Evolutionary conservation across 2,888 invertebrate genomes (phyloP).

Genomic region (Trimorus sp.): DNA sequence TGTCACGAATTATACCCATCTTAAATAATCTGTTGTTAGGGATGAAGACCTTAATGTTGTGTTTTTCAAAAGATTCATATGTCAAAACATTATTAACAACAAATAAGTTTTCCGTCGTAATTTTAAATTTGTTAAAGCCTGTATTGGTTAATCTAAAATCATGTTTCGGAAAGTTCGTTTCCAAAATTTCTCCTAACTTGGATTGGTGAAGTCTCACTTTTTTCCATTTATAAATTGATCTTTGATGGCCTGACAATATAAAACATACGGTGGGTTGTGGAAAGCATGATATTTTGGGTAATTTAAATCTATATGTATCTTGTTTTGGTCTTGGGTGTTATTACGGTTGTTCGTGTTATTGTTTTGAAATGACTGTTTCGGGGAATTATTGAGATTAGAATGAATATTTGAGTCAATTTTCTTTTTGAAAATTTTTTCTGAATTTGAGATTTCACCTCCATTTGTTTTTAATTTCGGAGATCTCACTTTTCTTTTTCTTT

Average conservation of each 20-base stretch:
- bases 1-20: neutral
- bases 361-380: too few species aligned
- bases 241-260: constrained; percentile 1
- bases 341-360: too few species aligned
- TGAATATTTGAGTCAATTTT: too few species aligned
- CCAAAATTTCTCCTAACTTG: neutral
- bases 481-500: too few species aligned
- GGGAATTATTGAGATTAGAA: too few species aligned
- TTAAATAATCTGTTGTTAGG: neutral
- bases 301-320: too few species aligned
- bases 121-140: constrained; percentile 27
- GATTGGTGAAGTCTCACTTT: constrained; percentile 1
- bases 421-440: too few species aligned
- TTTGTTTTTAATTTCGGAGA: too few species aligned
- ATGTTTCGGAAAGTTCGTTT: neutral
- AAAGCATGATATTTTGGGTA: too few species aligned
- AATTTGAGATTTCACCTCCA: too few species aligned
- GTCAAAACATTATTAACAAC: neutral
- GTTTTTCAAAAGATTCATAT: neutral
- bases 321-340: too few species aligned
- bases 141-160: constrained; percentile 10
- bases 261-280: constrained; percentile 4
- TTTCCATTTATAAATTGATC: neutral
- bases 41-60: constrained; percentile 4
- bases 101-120: neutral